Percentiles rank a stretch among this genome's conserved stretches.
phyloP scores from a whole-genome alignment of 2,113 vertebrate species.

The Pedionomus torquatus region DNA sequence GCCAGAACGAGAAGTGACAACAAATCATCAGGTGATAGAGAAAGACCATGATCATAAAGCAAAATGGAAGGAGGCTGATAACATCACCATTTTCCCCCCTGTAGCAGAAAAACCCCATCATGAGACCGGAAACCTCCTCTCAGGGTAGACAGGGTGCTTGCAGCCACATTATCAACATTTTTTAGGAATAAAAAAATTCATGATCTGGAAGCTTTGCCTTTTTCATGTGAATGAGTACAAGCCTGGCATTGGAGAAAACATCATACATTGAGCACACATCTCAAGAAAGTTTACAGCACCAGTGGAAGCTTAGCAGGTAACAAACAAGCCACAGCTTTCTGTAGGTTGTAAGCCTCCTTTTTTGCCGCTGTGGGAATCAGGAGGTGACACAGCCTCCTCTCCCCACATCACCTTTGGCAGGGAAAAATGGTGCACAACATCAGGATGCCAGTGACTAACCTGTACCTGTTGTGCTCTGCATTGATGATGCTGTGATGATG shows the following conservation, averaged over 20 bases:
- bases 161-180: neutral
- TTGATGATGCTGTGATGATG: neutral
- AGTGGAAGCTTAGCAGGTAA: neutral
- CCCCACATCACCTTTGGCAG: neutral
- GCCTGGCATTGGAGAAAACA: neutral
- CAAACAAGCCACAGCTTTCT: neutral
- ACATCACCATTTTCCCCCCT: neutral
- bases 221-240: neutral
- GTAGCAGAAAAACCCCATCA: neutral
- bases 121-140: neutral
- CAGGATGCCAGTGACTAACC: neutral
- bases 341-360: neutral
- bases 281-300: neutral
- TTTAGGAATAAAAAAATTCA: neutral
- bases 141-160: neutral
- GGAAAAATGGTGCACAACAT: neutral
- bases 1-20: neutral
- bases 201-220: neutral
- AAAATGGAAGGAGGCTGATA: neutral
- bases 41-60: neutral
- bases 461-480: neutral
- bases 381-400: neutral
- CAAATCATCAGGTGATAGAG: neutral
- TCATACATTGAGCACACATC: neutral
- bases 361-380: neutral